Conservation (phyloP, 2,113 vertebrate species). For the Charadrius vociferus region DNA sequence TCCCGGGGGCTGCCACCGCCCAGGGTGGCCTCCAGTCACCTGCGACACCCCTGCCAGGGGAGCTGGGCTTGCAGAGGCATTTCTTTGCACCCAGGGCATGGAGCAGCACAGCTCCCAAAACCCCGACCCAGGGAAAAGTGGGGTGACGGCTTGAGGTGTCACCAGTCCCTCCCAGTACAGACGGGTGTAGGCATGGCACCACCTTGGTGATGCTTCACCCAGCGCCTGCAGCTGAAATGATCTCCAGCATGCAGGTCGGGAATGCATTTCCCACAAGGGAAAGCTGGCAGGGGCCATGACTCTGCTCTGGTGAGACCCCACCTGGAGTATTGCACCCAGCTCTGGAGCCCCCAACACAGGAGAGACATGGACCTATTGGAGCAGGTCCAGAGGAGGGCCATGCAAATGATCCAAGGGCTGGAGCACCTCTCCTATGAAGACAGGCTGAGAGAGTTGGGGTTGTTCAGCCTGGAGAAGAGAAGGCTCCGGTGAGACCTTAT, state of each 20-base stretch:
- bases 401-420: too few species aligned
- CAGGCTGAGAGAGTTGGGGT: too few species aligned
- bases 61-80: not conserved
- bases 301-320: too few species aligned
- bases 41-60: not conserved
- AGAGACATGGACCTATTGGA: too few species aligned
- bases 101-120: not conserved
- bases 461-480: too few species aligned
- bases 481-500: too few species aligned
- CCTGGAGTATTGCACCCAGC: too few species aligned
- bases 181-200: accelerated
- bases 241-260: not conserved
- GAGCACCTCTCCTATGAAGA: too few species aligned
- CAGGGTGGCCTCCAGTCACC: not conserved
- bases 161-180: not conserved
- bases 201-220: not conserved
- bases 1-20: not conserved
- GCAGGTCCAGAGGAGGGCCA: too few species aligned
- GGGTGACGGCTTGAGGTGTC: not conserved
- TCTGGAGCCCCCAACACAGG: too few species aligned
- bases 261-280: not conserved
- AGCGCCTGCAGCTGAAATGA: not conserved
- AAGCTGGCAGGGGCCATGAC: not conserved
- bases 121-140: not conserved
- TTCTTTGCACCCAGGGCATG: accelerated